A percentile compares a stretch with the other conserved stretches of the same genome.
Conservation (phyloP, 2,888 invertebrate species). For the Isoperla grammatica region DNA sequence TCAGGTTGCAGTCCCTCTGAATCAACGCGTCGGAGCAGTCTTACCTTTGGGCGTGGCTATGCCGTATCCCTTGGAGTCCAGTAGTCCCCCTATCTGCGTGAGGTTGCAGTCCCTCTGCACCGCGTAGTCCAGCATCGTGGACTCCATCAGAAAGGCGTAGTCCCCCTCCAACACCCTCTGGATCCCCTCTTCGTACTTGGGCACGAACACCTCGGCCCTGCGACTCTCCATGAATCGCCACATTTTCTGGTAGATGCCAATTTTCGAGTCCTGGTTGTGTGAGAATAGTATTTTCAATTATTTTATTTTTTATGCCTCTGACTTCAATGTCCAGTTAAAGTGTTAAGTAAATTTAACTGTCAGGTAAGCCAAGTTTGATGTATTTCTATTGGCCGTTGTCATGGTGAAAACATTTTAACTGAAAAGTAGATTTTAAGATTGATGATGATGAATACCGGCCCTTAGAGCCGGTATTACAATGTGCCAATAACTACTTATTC, state of each 20-base stretch:
- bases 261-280: constrained; percentile 83
- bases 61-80: constrained; percentile 86
- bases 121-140: constrained; percentile 93
- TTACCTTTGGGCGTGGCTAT: constrained; percentile 92
- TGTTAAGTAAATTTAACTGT: too few relatives aligned
- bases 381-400: too few relatives aligned
- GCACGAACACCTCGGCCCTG: constrained; percentile 76
- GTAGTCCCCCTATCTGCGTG: constrained; percentile 90
- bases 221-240: constrained; percentile 89
- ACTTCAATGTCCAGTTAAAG: too few relatives aligned
- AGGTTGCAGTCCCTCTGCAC: constrained; percentile 94
- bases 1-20: constrained; percentile 89
- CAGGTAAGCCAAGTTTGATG: too few relatives aligned
- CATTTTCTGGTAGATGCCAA: constrained; percentile 89
- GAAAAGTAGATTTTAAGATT: too few relatives aligned
- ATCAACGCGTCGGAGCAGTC: too few relatives aligned
- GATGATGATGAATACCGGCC: too few relatives aligned
- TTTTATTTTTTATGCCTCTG: too few relatives aligned
- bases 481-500: too few relatives aligned
- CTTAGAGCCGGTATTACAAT: too few relatives aligned
- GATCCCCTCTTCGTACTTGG: constrained; percentile 88
- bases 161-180: constrained; percentile 78
- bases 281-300: too few relatives aligned
- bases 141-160: constrained; percentile 98
- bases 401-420: too few relatives aligned